Base-by-base conservation (phyloP, 2,113 vertebrate species). In the Miniopterus natalensis region DNA sequence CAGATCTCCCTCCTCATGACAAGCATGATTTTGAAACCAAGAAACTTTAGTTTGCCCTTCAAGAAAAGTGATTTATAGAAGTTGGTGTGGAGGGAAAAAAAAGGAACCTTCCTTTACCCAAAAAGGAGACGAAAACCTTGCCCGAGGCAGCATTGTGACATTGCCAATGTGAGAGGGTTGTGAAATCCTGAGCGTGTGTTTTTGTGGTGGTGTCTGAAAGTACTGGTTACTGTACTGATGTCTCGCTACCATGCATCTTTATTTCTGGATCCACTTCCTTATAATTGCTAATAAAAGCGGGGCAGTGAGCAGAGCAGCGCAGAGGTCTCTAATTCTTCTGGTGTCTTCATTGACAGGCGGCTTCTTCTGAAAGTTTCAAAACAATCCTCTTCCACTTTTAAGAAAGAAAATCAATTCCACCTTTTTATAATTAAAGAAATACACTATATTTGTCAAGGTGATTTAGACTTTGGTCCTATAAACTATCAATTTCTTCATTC, bases 41-140 rank as follows among this genome's bases (percentile, higher is more conserved):
- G 68, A 95, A 97, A 97, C 51, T 96, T 94, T 74, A 94, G 63
- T 92, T 97, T 84, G 53, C 36, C 88, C 95, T 97, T 97, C 66
- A 92, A 93, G 81, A 96, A 95, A 95, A 92, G 49, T 97, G 89
- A 97, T 96, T 98, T 97, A 97, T 86, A 84, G 61, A 93, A 47
- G 70, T 53, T 86, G 57, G n/a, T 59, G 12, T 66, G 55, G 21
- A 25, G 71, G 25, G 5, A 9, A 36, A 25, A 36, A 80, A 86
- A 83, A 92, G 65, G 79, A 94, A 92, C 71, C 65, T 86, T 86
- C 21, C 40, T 88, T 92, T 95, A 92, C 91, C 88, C 92, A 84
- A 87, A 96, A 96, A 95, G n/a, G 53, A 73, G 77, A 96, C 5
- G 1, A 71, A 92, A 96, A 92, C 78, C 17, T 93, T 93, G 90